These are phyloP conservation scores for Oceanodroma tethys DNA, from an alignment of 2,113 vertebrate genomes.

Conservation along the genomic window DNA sequence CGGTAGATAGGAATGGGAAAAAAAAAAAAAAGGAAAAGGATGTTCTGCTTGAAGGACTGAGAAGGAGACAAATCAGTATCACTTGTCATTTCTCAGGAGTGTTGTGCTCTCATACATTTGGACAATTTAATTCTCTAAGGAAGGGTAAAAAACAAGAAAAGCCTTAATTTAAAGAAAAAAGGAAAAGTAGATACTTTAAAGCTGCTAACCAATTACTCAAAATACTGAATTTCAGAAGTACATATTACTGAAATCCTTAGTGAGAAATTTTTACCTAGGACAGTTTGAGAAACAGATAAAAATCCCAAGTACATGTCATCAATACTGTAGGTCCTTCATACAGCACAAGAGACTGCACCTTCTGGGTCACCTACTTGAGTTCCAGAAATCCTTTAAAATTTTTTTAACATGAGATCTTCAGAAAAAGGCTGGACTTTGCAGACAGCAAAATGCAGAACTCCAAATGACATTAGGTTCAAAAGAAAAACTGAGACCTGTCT, in stretches of 20 bases:
- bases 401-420: background rate
- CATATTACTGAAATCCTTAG: background rate
- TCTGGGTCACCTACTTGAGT: background rate
- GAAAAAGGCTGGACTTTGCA: background rate
- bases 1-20: background rate
- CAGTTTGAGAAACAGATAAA: background rate
- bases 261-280: background rate
- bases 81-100: conserved; percentile 46
- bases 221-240: background rate
- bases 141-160: conserved; percentile 35
- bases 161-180: conserved; percentile 3
- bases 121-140: conserved; percentile 36
- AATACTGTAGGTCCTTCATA: background rate
- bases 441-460: background rate
- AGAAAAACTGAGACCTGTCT: background rate
- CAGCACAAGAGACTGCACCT: background rate
- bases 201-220: background rate
- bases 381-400: background rate
- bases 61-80: conserved; percentile 39
- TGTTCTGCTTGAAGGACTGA: conserved; percentile 47
- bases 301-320: background rate
- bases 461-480: background rate
- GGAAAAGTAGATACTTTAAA: background rate
- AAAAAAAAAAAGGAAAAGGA: conserved; percentile 29
- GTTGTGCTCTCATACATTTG: background rate